phyloP scores from a whole-genome alignment of 1,140 invertebrate species.

The Pogonognathellus flavescens region DNA sequence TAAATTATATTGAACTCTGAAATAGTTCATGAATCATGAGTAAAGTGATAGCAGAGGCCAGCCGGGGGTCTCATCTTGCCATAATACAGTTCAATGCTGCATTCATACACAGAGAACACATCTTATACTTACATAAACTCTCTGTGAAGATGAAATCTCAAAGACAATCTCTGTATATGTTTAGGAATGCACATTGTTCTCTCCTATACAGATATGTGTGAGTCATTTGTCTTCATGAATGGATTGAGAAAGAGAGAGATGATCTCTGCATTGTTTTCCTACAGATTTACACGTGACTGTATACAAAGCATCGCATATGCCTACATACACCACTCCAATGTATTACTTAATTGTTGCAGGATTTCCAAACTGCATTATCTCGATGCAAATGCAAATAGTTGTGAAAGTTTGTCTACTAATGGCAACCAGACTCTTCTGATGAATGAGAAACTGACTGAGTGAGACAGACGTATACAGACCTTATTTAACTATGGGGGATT shows the following conservation, averaged over 20 bases:
- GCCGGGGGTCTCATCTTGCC: too few species aligned
- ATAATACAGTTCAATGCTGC: neutral
- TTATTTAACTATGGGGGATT: neutral
- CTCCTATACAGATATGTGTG: too few species aligned
- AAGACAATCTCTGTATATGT: too few species aligned
- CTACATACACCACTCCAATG: neutral
- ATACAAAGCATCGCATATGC: neutral
- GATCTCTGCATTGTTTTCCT: slow-evolving; percentile 14
- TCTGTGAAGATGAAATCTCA: too few species aligned
- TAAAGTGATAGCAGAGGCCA: neutral
- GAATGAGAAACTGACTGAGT: neutral
- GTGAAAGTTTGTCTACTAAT: slow-evolving; percentile 7
- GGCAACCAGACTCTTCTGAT: neutral
- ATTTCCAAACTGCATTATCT: slow-evolving; percentile 16
- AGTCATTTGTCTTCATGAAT: slow-evolving; percentile 37
- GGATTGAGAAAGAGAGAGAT: slow-evolving; percentile 40
- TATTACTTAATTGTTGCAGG: slow-evolving; percentile 15
- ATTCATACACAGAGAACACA: neutral
- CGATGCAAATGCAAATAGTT: neutral
- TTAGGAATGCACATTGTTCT: slow-evolving; percentile 33
- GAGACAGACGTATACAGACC: neutral
- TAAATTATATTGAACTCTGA: too few species aligned
- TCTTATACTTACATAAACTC: too few species aligned
- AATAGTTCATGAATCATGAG: slow-evolving; percentile 20
- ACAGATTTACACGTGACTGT: neutral